phyloP scores from a whole-genome alignment of 1,140 invertebrate species.

The Drosophila setifemur region DNA sequence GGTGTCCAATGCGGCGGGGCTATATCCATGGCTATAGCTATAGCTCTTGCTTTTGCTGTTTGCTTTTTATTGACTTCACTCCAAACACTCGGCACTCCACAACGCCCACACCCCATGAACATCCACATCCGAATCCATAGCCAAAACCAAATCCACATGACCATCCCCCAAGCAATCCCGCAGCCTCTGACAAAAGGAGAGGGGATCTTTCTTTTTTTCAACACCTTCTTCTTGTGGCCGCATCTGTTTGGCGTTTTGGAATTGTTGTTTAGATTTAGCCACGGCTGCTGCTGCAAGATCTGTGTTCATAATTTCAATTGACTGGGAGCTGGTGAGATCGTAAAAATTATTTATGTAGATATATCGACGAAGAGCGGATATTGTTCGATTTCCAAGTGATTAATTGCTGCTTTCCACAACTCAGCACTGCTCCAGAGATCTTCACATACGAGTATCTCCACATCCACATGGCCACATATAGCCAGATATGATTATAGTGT shows the following conservation, averaged over 20 bases:
- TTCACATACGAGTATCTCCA: not conserved
- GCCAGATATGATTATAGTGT: constrained; percentile 58
- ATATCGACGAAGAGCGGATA: constrained; percentile 32
- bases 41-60: constrained; percentile 40
- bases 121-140: too few species aligned
- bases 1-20: too few species aligned
- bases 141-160: too few species aligned
- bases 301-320: constrained; percentile 72
- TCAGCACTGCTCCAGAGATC: constrained; percentile 9
- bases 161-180: not conserved
- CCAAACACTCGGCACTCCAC: constrained; percentile 67
- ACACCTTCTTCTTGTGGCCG: constrained; percentile 71
- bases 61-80: constrained; percentile 74
- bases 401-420: constrained; percentile 53
- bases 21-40: not conserved
- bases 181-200: not conserved
- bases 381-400: constrained; percentile 62
- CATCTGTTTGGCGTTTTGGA: constrained; percentile 65
- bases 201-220: constrained; percentile 66
- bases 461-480: constrained; percentile 20
- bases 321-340: constrained; percentile 41
- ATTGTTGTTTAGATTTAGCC: constrained; percentile 56
- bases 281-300: constrained; percentile 21
- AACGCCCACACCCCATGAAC: constrained; percentile 34
- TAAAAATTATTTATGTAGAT: constrained; percentile 44